phyloP scores from a whole-genome alignment of 1,140 invertebrate species.

The Pseudobourletiella spinata region DNA sequence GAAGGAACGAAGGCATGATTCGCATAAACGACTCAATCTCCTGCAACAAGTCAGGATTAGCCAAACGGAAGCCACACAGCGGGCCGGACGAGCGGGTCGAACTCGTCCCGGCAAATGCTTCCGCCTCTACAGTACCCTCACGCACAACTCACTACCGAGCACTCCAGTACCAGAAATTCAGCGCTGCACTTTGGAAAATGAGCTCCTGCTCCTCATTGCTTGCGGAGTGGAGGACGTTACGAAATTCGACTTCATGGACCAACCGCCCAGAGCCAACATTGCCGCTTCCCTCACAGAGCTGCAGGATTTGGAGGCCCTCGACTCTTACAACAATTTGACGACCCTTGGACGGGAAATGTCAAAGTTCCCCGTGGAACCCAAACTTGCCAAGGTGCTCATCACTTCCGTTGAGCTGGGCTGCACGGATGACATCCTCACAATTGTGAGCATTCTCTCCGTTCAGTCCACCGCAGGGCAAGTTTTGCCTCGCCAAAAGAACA shows the following conservation, averaged over 20 bases:
- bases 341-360: slow-evolving; percentile 76
- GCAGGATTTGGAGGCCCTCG: slow-evolving; percentile 66
- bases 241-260: slow-evolving; percentile 69
- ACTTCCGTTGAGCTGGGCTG: slow-evolving; percentile 58
- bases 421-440: slow-evolving; percentile 85
- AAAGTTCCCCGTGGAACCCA: slow-evolving; percentile 82
- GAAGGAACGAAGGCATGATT: too few species aligned
- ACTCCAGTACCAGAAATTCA: too few species aligned
- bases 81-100: too few species aligned
- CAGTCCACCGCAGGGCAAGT: neutral
- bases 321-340: slow-evolving; percentile 71
- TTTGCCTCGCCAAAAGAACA: too few species aligned
- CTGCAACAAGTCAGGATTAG: too few species aligned
- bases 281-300: slow-evolving; percentile 66
- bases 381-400: slow-evolving; percentile 39
- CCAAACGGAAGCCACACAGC: too few species aligned
- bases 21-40: too few species aligned
- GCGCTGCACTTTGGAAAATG: too few species aligned
- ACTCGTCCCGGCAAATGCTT: too few species aligned
- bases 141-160: too few species aligned
- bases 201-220: slow-evolving; percentile 79
- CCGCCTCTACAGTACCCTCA: too few species aligned
- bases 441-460: slow-evolving; percentile 59
- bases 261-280: slow-evolving; percentile 72
- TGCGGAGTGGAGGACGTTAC: slow-evolving; percentile 62